Evolutionary conservation across 1,140 invertebrate species (phyloP).

Genomic region (Hycleus cichorii): DNA sequence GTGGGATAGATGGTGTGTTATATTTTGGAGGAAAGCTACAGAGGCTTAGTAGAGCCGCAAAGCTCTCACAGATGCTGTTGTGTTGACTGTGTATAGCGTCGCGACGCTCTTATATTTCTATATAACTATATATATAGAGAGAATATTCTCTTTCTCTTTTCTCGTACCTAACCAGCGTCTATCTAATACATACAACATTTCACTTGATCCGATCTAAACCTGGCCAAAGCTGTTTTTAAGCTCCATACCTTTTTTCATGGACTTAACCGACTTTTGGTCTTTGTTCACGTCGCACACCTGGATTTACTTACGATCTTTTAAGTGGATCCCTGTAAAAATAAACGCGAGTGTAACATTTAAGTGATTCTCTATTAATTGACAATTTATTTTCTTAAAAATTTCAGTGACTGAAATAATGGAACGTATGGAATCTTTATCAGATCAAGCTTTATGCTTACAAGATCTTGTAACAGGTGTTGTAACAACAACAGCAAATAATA

Average conservation of each 20-base stretch:
- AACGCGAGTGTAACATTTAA: slow-evolving; percentile 1
- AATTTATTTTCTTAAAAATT: too few relatives aligned
- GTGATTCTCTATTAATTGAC: slow-evolving; percentile 23
- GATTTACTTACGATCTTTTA: slow-evolving; percentile 35
- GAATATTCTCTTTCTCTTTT: too few relatives aligned
- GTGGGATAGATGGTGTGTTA: too few relatives aligned
- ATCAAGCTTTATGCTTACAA: slow-evolving; percentile 62
- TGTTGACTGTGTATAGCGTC: slow-evolving; percentile 23
- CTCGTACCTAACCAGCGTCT: too few relatives aligned
- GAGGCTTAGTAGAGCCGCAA: slow-evolving; percentile 38
- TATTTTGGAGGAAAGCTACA: background rate
- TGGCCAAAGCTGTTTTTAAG: slow-evolving; percentile 41
- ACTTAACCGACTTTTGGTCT: slow-evolving; percentile 39
- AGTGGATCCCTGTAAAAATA: slow-evolving; percentile 21
- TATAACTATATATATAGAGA: too few relatives aligned
- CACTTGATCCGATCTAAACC: slow-evolving; percentile 40
- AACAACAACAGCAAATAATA: slow-evolving; percentile 42
- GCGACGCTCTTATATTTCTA: slow-evolving; percentile 24
- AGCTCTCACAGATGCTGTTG: slow-evolving; percentile 36
- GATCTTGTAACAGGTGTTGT: slow-evolving; percentile 54
- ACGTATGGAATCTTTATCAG: slow-evolving; percentile 52
- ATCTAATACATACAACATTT: too few relatives aligned
- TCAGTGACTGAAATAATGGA: slow-evolving; percentile 35
- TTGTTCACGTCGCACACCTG: slow-evolving; percentile 39
- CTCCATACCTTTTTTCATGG: slow-evolving; percentile 37